phyloP scores from a whole-genome alignment of 2,113 vertebrate species.

The Anser cygnoides region DNA sequence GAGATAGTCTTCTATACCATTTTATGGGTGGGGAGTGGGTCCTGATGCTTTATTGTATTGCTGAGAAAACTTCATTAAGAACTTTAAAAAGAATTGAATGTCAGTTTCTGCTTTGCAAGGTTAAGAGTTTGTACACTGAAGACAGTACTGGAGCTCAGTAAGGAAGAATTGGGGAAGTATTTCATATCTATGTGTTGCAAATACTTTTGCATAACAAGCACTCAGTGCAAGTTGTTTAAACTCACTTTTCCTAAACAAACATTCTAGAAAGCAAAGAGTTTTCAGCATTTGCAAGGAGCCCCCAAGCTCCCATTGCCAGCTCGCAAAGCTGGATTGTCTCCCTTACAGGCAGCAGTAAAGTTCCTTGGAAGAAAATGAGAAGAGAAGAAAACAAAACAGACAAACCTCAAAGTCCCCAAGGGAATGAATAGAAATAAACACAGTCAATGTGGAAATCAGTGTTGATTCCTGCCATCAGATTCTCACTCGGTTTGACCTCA shows the following conservation, averaged over 20 bases:
- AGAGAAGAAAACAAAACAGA: constrained; percentile 41
- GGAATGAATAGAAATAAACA: constrained; percentile 59
- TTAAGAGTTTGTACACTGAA: not conserved
- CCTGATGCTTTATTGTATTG: not conserved
- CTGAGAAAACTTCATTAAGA: not conserved
- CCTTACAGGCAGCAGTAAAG: constrained; percentile 12
- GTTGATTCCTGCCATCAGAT: constrained; percentile 50
- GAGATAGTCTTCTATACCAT: not conserved
- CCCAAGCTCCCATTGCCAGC: not conserved
- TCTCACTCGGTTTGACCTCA: constrained; percentile 24
- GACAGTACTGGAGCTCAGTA: not conserved
- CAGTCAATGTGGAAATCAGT: constrained; percentile 40
- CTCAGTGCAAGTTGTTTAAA: not conserved
- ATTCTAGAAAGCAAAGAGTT: not conserved
- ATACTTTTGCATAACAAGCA: not conserved
- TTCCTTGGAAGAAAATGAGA: constrained; percentile 39
- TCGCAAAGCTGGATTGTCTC: not conserved
- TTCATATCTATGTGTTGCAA: not conserved
- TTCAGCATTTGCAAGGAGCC: not conserved
- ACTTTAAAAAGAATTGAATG: not conserved
- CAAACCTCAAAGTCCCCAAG: constrained; percentile 42
- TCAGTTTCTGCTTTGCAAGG: not conserved
- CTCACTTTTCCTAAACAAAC: not conserved
- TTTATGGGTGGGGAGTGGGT: not conserved
- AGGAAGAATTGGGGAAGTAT: not conserved